Evolutionary conservation across 2,113 vertebrate genomes (phyloP).

Genomic region (Collichthys lucidus): DNA sequence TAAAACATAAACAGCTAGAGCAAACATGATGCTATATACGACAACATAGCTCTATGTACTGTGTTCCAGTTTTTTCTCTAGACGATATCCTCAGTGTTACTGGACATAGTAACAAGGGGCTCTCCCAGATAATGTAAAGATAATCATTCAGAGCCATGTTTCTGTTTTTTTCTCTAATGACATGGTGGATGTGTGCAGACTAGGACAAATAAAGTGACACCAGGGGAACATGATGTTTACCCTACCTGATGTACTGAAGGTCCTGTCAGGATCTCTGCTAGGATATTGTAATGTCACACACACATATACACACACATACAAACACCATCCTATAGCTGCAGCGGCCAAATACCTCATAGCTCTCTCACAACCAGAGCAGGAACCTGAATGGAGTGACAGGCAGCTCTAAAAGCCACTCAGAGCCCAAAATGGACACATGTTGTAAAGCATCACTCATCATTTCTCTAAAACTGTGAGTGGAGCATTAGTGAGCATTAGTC

Average conservation of each 20-base stretch:
- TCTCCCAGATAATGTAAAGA: not conserved
- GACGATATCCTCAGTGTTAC: not conserved
- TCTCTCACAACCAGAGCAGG: not conserved
- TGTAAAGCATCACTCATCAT: conserved; percentile 15
- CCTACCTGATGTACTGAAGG: not conserved
- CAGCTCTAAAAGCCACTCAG: not conserved
- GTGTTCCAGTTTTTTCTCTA: not conserved
- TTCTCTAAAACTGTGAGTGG: conserved; percentile 20
- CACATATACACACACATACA: conserved; percentile 14
- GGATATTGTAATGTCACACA: not conserved
- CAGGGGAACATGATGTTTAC: not conserved
- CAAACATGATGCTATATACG: too few relatives aligned
- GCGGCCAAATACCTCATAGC: not conserved
- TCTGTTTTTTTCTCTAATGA: too few relatives aligned
- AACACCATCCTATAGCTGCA: not conserved
- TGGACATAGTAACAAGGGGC: not conserved
- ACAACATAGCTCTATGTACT: not conserved
- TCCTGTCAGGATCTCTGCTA: not conserved
- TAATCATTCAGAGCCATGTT: not conserved
- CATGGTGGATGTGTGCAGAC: not conserved
- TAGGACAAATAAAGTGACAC: not conserved
- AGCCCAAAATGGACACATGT: conserved; percentile 19
- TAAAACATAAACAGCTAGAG: too few relatives aligned
- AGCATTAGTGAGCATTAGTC: conserved; percentile 42
- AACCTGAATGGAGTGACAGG: conserved; percentile 1